A percentile compares a stretch with the other conserved stretches of the same genome.
Evolutionary conservation across 2,797 vertebrate genomes (phyloP).

Genomic region (Myripristis jacobus): DNA sequence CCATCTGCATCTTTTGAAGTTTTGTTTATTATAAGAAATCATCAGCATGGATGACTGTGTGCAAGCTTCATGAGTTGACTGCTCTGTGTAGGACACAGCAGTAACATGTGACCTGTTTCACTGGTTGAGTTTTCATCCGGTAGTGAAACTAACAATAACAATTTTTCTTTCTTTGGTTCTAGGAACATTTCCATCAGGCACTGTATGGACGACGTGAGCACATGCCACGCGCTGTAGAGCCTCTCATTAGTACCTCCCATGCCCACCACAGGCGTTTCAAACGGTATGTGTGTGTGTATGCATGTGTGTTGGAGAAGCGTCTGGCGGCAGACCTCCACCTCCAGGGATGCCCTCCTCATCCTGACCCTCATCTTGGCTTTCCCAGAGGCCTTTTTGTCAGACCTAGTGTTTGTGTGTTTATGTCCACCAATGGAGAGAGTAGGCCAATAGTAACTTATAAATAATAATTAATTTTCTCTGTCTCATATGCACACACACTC

Average conservation of each 20-base stretch:
- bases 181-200: not conserved
- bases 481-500: not conserved
- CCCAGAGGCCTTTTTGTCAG: no score
- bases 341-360: no score
- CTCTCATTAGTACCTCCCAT: constrained; percentile 3
- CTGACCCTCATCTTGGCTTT: no score
- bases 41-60: no score
- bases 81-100: not conserved
- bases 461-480: not conserved
- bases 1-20: no score
- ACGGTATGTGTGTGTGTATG: constrained; percentile 3
- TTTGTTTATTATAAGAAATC: no score
- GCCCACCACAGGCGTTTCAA: not conserved
- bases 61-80: no score
- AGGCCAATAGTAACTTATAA: not conserved
- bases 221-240: not conserved
- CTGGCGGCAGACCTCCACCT: no score
- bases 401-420: constrained; percentile 2
- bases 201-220: not conserved
- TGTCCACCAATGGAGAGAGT: not conserved
- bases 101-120: not conserved
- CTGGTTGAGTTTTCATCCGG: no score
- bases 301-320: no score
- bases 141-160: no score
- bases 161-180: not conserved